Evolutionary conservation across 2,797 vertebrate species (phyloP).

Genomic region (Chiloscyllium punctatum): DNA sequence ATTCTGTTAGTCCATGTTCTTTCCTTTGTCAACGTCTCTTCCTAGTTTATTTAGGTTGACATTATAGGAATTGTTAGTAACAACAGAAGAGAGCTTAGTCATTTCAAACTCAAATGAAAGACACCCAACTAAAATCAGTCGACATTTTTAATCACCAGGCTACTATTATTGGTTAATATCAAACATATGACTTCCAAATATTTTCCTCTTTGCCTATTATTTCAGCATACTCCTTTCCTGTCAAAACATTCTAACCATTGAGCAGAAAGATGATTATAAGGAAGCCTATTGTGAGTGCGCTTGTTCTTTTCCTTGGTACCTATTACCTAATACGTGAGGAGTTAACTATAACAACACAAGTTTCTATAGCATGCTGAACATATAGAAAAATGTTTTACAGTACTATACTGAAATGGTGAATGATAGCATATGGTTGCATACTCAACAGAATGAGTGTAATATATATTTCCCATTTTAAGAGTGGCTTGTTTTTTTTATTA

Average conservation of each 20-base stretch:
- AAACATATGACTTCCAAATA: not conserved
- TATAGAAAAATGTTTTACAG: not conserved
- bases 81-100: not conserved
- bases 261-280: not conserved
- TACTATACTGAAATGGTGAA: not conserved
- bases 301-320: not conserved
- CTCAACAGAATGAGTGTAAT: not conserved
- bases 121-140: not conserved
- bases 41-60: not conserved
- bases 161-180: not conserved
- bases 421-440: not conserved
- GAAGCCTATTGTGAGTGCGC: no score
- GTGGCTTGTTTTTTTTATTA: not conserved
- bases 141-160: not conserved
- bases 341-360: not conserved
- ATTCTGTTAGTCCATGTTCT: no score
- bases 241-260: not conserved
- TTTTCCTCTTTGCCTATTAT: not conserved
- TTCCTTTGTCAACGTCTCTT: not conserved
- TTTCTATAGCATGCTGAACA: not conserved
- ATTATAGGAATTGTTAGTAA: not conserved
- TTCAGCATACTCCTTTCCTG: not conserved
- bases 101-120: not conserved
- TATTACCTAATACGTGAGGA: not conserved
- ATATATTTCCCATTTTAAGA: not conserved